Evolutionary conservation across 2,888 invertebrate genomes (phyloP).

Genomic region (Calephelis perditalis): DNA sequence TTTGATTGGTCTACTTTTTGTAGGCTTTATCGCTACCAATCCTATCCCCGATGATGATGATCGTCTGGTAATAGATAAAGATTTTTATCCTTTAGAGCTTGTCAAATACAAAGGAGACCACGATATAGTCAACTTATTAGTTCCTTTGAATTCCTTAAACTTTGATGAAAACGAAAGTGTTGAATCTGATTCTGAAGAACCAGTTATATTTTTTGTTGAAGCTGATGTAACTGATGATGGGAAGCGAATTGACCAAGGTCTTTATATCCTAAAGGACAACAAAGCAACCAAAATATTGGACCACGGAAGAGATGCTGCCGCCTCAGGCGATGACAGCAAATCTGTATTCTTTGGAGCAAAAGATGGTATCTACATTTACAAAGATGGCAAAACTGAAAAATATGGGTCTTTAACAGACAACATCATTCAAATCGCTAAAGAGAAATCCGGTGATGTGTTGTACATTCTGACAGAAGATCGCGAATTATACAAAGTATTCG

Average conservation of each 20-base stretch:
- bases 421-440: conserved; percentile 32
- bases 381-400: conserved; percentile 29
- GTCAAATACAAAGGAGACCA: conserved; percentile 23
- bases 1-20: background rate
- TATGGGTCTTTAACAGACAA: conserved; percentile 35
- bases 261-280: conserved; percentile 34
- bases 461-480: conserved; percentile 52
- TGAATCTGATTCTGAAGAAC: conserved; percentile 20
- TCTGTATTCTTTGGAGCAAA: conserved; percentile 40
- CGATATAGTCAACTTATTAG: conserved; percentile 32
- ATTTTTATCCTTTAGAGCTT: conserved; percentile 4
- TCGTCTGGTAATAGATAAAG: background rate
- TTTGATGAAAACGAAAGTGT: conserved; percentile 23
- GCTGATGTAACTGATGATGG: conserved; percentile 31
- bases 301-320: conserved; percentile 39
- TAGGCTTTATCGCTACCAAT: background rate
- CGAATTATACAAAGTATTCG: conserved; percentile 48
- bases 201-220: conserved; percentile 31
- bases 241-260: conserved; percentile 35
- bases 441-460: conserved; percentile 35
- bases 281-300: conserved; percentile 38
- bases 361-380: conserved; percentile 46
- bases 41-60: background rate
- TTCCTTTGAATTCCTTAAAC: conserved; percentile 33
- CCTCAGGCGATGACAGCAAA: conserved; percentile 37